These are phyloP conservation scores for Hymenochirus boettgeri DNA, from an alignment of 2,113 vertebrate species.

Conservation along the genomic window DNA sequence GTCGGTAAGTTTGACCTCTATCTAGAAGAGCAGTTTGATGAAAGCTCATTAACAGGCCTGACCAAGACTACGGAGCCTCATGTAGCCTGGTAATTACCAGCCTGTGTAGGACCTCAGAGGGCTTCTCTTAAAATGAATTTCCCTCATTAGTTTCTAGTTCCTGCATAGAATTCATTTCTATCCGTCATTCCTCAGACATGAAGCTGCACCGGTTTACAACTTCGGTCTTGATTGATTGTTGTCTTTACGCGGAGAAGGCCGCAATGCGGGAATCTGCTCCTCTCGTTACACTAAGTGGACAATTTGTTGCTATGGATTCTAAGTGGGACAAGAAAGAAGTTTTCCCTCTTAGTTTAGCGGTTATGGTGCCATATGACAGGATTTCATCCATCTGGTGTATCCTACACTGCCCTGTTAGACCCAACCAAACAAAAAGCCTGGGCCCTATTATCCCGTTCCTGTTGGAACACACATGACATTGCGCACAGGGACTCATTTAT, in stretches of 20 bases:
- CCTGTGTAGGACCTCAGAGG: constrained; percentile 3
- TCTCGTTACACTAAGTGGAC: neutral
- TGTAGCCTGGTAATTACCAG: constrained; percentile 47
- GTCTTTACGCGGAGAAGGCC: neutral
- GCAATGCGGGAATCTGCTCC: neutral
- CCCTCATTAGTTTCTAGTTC: neutral
- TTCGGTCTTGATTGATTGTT: no score
- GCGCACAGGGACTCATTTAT: no score
- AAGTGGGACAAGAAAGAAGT: no score
- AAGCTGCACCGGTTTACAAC: neutral
- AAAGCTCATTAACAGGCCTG: constrained; percentile 50
- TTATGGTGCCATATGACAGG: no score
- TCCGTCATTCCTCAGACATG: no score
- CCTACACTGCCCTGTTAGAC: no score
- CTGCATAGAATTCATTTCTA: neutral
- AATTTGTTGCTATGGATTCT: neutral
- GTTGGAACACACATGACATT: no score
- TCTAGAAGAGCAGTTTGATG: constrained; percentile 46
- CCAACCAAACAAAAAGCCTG: no score
- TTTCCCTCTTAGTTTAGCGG: no score
- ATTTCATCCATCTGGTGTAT: no score
- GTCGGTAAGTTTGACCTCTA: constrained; percentile 51
- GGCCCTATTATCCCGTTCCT: no score
- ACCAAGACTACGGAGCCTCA: constrained; percentile 40
- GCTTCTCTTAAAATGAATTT: constrained; percentile 15